A percentile compares a stretch with the other conserved stretches of the same genome.
Conservation (phyloP, 2,113 vertebrate species). For the Geococcyx californianus region DNA sequence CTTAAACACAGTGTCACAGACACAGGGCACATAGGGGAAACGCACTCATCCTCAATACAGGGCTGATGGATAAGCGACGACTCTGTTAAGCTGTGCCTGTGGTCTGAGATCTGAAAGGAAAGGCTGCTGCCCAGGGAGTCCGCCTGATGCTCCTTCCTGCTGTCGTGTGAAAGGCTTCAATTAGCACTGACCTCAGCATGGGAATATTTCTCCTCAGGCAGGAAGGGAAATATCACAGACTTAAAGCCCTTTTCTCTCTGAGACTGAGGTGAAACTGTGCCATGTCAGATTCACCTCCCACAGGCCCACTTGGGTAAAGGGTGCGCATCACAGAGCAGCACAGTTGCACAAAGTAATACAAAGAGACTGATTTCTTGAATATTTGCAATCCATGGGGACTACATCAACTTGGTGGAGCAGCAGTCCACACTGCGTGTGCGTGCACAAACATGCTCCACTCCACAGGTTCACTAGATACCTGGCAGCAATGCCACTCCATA, state of each 20-base stretch:
- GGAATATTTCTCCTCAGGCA: background rate
- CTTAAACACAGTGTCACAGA: background rate
- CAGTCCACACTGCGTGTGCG: background rate
- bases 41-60: background rate
- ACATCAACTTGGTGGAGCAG: background rate
- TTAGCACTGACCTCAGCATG: background rate
- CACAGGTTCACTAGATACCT: background rate
- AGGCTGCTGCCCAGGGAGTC: background rate
- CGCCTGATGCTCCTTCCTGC: background rate
- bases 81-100: background rate
- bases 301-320: background rate
- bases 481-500: background rate
- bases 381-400: background rate
- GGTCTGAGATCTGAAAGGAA: background rate
- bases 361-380: background rate
- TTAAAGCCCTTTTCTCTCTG: background rate
- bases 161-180: background rate
- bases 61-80: background rate
- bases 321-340: background rate
- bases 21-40: background rate
- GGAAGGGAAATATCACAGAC: background rate
- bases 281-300: background rate
- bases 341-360: background rate
- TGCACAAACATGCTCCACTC: background rate
- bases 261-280: background rate